A percentile compares a stretch with the other conserved stretches of the same genome.
phyloP scores from a whole-genome alignment of 2,888 invertebrate species.

The Embidobia sp. region DNA sequence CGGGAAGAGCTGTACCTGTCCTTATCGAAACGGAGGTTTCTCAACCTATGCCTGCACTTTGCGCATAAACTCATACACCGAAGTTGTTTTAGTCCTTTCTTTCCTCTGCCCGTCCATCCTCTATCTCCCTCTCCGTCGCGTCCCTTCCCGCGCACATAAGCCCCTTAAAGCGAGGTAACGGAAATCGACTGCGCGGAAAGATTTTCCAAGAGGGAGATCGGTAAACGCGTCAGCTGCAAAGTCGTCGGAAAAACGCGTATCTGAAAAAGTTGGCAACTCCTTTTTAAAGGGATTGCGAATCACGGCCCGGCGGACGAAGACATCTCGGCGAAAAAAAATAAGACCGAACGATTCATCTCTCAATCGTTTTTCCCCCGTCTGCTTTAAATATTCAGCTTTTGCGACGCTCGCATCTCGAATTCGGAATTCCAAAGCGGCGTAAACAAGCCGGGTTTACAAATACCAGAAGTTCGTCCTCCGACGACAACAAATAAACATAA shows the following conservation, averaged over 20 bases:
- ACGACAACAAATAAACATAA: too few relatives aligned
- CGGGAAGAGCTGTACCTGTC: slow-evolving; percentile 38
- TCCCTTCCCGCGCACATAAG: slow-evolving; percentile 26
- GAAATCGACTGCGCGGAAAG: slow-evolving; percentile 49
- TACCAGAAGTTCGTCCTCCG: too few relatives aligned
- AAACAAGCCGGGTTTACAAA: too few relatives aligned
- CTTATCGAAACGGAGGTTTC: slow-evolving; percentile 33
- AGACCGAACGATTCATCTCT: slow-evolving; percentile 62
- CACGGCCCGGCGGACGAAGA: slow-evolving; percentile 73
- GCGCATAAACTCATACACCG: slow-evolving; percentile 50
- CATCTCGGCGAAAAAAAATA: slow-evolving; percentile 66
- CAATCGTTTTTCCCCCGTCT: background rate
- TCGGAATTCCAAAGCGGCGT: too few relatives aligned
- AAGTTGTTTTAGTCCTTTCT: slow-evolving; percentile 43
- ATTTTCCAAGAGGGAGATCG: slow-evolving; percentile 63
- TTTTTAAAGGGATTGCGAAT: slow-evolving; percentile 69
- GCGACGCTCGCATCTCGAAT: too few relatives aligned
- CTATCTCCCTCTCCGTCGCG: too few relatives aligned
- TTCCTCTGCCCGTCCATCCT: too few relatives aligned
- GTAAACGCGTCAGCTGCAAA: slow-evolving; percentile 70
- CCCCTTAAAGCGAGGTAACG: slow-evolving; percentile 52
- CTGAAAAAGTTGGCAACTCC: slow-evolving; percentile 68
- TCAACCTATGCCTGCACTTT: slow-evolving; percentile 45
- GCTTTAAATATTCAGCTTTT: slow-evolving; percentile 8
- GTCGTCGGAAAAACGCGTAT: slow-evolving; percentile 64